Evolutionary conservation across 2,888 invertebrate species (phyloP), one percentile per base, ranked within the genome.

Genomic region (Machimus rusticus): DNA sequence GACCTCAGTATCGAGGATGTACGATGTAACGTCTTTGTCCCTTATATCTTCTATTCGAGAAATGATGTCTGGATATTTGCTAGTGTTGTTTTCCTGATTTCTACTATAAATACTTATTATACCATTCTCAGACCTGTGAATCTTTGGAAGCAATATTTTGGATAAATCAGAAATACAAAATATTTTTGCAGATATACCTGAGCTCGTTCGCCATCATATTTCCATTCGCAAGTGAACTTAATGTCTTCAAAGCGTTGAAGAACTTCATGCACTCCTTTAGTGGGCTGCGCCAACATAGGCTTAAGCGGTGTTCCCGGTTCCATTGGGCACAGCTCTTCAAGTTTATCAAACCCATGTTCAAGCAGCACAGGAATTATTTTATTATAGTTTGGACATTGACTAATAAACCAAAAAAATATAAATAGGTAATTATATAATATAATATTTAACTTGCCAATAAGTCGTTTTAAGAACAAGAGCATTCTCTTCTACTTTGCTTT

Each of bases 251-350:
- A 98, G 88, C 95, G 94, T 88, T 95, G 94, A 86, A 99, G 93
- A 5, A 99, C 96, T 92, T 99, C 98, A 89, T 95, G 95, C 1
- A 99, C 96, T 3, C 98, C 99, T 92, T 97, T 97, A 0, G 99
- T 98, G 3, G 99, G 99, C 84, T 99, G 99, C 0, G 99, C 99
- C 91, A 99, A 94, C 99, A 99, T 99, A 0, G 99, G 99, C 92
- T 99, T 98, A 89, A 99, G 94, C 14, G 99, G 99, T 89, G 99
- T 95, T 82, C 98, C 98, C 14, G 98, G 98, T 31, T 96, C 95
- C 87, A 99, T 94, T 90, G 96, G 96, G 92, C 99, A 99, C 90
- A 95, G 95, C 51, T 94, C 93, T 0, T 97, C 96, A 87, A 99
- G 93, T 51, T 94, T 95, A 9, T 94, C 92, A 6, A 97, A 94